Conservation (phyloP, 2,888 invertebrate genomes). For the Eudasyphora cyanicolor region DNA sequence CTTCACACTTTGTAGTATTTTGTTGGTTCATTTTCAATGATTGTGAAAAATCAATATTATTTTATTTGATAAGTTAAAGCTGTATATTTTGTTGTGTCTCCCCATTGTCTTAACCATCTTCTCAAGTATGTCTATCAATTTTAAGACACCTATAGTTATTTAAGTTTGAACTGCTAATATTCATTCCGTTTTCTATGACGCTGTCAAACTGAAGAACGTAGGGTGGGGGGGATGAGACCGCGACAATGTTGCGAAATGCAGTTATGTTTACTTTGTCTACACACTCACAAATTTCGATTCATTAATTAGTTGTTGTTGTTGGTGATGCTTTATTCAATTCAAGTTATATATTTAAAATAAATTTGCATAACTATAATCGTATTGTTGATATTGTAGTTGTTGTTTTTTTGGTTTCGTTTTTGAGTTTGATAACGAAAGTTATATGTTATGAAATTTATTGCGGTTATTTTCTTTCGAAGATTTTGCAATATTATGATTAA, state of each 20-base stretch:
- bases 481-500: conserved; percentile 9
- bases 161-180: neutral
- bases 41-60: conserved; percentile 1
- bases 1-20: no score
- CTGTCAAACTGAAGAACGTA: neutral
- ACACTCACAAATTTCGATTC: neutral
- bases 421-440: neutral
- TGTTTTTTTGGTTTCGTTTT: neutral
- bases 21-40: neutral
- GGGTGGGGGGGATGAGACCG: neutral
- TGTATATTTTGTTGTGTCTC: neutral
- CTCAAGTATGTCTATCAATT: neutral
- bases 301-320: neutral
- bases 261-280: neutral
- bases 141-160: neutral
- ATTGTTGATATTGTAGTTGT: neutral
- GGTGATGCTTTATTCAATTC: neutral
- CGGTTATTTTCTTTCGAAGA: conserved; percentile 14
- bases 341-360: neutral
- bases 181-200: neutral
- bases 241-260: neutral
- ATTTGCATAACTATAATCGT: conserved; percentile 18
- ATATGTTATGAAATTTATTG: neutral
- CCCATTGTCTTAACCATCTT: neutral
- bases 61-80: neutral